Evolutionary conservation across 64 coral and sea anemone genomes (phyloP).

Genomic region (Montipora foliosa): DNA sequence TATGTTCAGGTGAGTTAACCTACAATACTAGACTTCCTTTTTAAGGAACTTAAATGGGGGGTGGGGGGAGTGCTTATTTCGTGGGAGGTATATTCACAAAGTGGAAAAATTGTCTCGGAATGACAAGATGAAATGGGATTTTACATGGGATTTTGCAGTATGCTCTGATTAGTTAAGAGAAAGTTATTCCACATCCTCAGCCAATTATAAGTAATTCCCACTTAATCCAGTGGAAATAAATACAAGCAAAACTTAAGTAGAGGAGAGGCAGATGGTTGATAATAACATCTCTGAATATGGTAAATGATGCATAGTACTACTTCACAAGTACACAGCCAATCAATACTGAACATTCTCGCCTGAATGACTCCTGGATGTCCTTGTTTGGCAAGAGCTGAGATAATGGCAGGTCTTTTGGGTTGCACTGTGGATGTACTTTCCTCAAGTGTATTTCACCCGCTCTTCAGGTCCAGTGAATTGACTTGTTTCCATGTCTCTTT

Average conservation of each 20-base stretch:
- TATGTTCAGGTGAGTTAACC: no score
- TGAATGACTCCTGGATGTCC: slow-evolving; percentile 47
- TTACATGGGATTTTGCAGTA: no score
- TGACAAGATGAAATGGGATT: no score
- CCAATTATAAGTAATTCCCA: no score
- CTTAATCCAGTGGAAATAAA: no score
- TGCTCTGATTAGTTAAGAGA: no score
- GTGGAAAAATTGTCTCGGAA: no score
- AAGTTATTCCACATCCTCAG: no score
- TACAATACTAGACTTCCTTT: no score
- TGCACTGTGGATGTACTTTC: slow-evolving; percentile 45
- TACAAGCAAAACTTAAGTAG: neutral
- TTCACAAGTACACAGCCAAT: slow-evolving; percentile 54
- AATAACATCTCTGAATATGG: slow-evolving; percentile 53
- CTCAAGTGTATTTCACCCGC: slow-evolving; percentile 1
- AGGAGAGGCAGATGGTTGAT: slow-evolving; percentile 63
- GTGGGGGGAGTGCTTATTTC: no score
- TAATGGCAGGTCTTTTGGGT: slow-evolving; percentile 47
- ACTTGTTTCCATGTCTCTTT: slow-evolving; percentile 40
- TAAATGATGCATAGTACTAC: slow-evolving; percentile 28
- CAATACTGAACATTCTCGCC: slow-evolving; percentile 55
- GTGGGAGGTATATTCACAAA: no score
- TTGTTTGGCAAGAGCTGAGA: slow-evolving; percentile 41
- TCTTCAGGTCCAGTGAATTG: slow-evolving; percentile 57
- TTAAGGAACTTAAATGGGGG: no score